phyloP scores from a whole-genome alignment of 2,113 vertebrate species.

The Lagopus leucura region DNA sequence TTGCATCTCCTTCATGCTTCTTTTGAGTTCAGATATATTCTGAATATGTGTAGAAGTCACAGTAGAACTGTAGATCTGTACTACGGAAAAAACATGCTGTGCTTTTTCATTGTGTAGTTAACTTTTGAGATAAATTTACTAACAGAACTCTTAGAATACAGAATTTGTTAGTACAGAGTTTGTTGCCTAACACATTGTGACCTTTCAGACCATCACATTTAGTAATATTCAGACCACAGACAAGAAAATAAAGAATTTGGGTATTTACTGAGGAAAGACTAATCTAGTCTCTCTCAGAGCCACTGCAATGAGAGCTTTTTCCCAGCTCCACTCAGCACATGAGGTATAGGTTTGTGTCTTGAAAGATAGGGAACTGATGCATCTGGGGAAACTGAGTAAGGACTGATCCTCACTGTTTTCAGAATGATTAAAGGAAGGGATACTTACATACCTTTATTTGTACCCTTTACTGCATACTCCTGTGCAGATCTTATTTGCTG shows the following conservation, averaged over 20 bases:
- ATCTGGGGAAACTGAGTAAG: background rate
- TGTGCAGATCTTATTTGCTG: background rate
- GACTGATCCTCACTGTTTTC: background rate
- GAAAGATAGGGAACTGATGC: background rate
- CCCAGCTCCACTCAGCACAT: fast-evolving
- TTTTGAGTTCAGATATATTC: background rate
- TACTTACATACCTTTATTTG: background rate
- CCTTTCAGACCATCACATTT: background rate
- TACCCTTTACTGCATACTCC: background rate
- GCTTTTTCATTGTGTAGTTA: background rate
- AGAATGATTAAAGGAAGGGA: background rate
- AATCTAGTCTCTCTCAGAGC: background rate
- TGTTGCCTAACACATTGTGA: background rate
- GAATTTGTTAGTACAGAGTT: background rate
- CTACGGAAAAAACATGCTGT: fast-evolving
- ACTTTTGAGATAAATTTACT: background rate
- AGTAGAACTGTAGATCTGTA: background rate
- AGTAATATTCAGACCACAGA: background rate
- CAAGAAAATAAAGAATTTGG: background rate
- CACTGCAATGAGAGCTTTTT: background rate
- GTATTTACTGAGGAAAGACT: background rate
- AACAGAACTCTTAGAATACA: fast-evolving
- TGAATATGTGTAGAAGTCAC: background rate
- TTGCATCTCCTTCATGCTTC: background rate
- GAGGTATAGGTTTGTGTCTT: background rate